Evolutionary conservation across 2,888 invertebrate genomes (phyloP).

Genomic region (Scaptomyza reducta): DNA sequence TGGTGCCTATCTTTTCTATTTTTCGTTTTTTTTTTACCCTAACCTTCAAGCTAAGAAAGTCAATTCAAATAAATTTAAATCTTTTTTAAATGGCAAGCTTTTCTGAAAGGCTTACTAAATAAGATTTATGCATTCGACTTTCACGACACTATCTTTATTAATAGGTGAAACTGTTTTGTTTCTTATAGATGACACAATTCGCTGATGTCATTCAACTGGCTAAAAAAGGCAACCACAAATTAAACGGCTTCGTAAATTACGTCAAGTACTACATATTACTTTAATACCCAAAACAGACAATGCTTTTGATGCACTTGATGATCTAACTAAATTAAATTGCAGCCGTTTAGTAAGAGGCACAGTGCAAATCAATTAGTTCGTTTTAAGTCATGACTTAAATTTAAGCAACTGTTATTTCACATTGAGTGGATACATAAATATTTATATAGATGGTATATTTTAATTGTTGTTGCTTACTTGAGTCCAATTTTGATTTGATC

Average conservation of each 20-base stretch:
- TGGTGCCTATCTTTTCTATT: no score
- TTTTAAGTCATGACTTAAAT: neutral
- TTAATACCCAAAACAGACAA: constrained; percentile 7
- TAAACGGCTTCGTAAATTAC: constrained; percentile 26
- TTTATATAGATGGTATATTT: neutral
- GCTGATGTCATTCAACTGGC: constrained; percentile 44
- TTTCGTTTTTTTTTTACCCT: no score
- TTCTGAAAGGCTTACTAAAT: no score
- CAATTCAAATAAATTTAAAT: no score
- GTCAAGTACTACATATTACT: constrained; percentile 9
- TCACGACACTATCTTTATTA: neutral
- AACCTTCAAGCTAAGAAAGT: no score
- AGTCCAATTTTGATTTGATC: constrained; percentile 83
- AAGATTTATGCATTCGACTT: neutral
- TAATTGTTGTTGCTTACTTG: constrained; percentile 73
- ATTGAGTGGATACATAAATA: neutral
- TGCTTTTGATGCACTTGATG: constrained; percentile 20
- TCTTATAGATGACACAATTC: constrained; percentile 38
- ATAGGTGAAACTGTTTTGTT: neutral
- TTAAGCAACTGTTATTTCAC: neutral
- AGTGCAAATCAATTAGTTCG: constrained; percentile 1
- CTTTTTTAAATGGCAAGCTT: no score
- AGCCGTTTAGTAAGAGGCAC: neutral
- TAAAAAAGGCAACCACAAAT: constrained; percentile 14
- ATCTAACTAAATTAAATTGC: constrained; percentile 27